Evolutionary conservation across 1,140 invertebrate species (phyloP).

Genomic region (Mizuhopecten yessoensis): DNA sequence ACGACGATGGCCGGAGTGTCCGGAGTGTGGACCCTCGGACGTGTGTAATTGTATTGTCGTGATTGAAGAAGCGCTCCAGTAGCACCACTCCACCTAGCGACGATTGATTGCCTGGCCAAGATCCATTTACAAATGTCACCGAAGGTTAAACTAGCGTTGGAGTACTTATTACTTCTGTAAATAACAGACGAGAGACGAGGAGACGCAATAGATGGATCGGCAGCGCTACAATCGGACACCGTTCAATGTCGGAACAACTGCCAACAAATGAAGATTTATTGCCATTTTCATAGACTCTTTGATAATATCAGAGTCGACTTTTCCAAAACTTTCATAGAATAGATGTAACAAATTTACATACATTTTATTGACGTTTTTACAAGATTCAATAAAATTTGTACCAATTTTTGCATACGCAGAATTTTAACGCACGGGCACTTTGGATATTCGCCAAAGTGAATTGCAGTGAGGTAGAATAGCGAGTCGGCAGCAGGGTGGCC

Average conservation of each 20-base stretch:
- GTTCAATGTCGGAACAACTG: slow-evolving; percentile 25
- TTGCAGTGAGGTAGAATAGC: not conserved
- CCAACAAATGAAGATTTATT: slow-evolving; percentile 35
- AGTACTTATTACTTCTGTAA: slow-evolving; percentile 39
- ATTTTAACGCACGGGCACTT: not conserved
- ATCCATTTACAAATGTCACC: slow-evolving; percentile 38
- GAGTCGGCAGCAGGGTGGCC: not conserved
- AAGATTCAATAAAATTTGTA: slow-evolving; percentile 36
- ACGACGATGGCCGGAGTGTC: not conserved
- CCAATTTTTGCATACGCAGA: slow-evolving; percentile 24
- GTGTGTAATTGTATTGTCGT: slow-evolving; percentile 38
- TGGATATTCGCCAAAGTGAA: not conserved
- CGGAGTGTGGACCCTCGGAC: not conserved
- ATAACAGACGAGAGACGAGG: not conserved
- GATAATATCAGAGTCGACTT: not conserved
- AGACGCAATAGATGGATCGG: slow-evolving; percentile 5
- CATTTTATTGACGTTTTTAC: not conserved
- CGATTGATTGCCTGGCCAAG: slow-evolving; percentile 20
- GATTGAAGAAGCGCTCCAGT: slow-evolving; percentile 4
- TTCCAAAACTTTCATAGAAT: slow-evolving; percentile 19
- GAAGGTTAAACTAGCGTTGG: slow-evolving; percentile 22
- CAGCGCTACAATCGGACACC: not conserved
- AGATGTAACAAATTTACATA: slow-evolving; percentile 36
- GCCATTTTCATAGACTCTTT: slow-evolving; percentile 1
- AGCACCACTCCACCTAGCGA: not conserved